Base-by-base conservation (phyloP, 2,113 vertebrate species). In the Saimiri boliviensis region DNA sequence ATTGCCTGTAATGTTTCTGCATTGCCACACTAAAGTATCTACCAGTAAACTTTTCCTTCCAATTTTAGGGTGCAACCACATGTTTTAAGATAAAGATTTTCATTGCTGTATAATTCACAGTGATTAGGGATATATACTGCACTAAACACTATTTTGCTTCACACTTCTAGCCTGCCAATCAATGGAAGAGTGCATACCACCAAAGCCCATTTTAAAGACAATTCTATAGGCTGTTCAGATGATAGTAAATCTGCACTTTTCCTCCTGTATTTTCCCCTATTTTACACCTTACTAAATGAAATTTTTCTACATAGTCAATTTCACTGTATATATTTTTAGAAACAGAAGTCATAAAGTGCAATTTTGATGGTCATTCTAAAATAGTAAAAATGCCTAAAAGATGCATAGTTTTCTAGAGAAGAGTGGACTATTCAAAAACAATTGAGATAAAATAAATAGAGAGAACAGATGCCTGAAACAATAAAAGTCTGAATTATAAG, bases 361-460 rank as follows among this genome's bases (percentile, higher is more conserved):
- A 2, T 82, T 80, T 32, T 81, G 11, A 71, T 84, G 49, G 27
- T 73, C 8, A 30, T 70, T 2, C 20, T 54, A 37, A 96, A 86
- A 83, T 32, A 81, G 32, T 40, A 89, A 96, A 91, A 86, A 84
- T 42, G 27, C 27, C 42, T 92, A 45, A 40, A 74, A 80, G 10
- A 81, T 84, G 11, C 35, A 76, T 40, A 56, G 6, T 82, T 84
- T 90, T 86, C 25, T 52, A 83, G 25, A 56, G 30, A 86, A 82
- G 37, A 95, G 17, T 84, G 45, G 35, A 83, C 35, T 49, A 58
- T 45, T 94, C 8, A 73, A 73, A 45, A 85, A 77, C 30, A 80
- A 71, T 86, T 89, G 88, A 92, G 35, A 25, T 86, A 35, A 81
- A 96, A 91, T 91, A 80, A 94, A 74, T 68, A 86, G 73, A 23